Evolutionary conservation across 2,888 invertebrate genomes (phyloP).

Genomic region (Drosophila antonietae): DNA sequence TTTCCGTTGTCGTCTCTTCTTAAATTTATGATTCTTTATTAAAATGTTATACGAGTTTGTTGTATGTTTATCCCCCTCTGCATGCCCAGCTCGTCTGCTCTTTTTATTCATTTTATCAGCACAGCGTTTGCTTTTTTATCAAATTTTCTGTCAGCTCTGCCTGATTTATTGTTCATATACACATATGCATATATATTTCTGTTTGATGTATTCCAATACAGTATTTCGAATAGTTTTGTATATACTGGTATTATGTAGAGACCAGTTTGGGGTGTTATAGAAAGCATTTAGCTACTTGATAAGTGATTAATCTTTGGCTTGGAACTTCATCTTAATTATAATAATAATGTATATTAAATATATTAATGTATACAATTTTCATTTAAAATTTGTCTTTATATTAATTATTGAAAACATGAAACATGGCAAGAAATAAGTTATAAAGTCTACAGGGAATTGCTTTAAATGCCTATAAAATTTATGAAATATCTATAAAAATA

Average conservation of each 20-base stretch:
- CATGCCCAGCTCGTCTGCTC: constrained; percentile 17
- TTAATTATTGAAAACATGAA: too few species aligned
- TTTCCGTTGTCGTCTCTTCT: constrained; percentile 50
- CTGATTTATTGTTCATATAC: constrained; percentile 69
- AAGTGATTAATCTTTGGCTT: constrained; percentile 25
- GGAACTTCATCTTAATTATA: background rate
- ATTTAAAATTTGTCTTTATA: too few species aligned
- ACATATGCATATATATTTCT: constrained; percentile 6
- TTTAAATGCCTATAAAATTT: background rate
- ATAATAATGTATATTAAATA: background rate
- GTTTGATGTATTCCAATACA: constrained; percentile 49
- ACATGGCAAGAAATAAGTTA: too few species aligned
- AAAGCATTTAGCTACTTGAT: constrained; percentile 21
- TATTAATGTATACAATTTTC: too few species aligned
- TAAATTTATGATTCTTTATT: constrained; percentile 78
- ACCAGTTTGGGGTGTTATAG: background rate
- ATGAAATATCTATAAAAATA: too few species aligned
- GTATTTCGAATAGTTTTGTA: constrained; percentile 26
- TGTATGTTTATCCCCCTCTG: constrained; percentile 19
- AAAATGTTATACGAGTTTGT: constrained; percentile 73
- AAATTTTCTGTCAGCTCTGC: constrained; percentile 66
- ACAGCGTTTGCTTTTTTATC: constrained; percentile 60
- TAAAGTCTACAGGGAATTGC: too few species aligned
- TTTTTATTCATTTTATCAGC: constrained; percentile 65
- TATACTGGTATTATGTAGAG: constrained; percentile 8